phyloP scores from a whole-genome alignment of 2,888 invertebrate species.

The Serrognathus titanus region DNA sequence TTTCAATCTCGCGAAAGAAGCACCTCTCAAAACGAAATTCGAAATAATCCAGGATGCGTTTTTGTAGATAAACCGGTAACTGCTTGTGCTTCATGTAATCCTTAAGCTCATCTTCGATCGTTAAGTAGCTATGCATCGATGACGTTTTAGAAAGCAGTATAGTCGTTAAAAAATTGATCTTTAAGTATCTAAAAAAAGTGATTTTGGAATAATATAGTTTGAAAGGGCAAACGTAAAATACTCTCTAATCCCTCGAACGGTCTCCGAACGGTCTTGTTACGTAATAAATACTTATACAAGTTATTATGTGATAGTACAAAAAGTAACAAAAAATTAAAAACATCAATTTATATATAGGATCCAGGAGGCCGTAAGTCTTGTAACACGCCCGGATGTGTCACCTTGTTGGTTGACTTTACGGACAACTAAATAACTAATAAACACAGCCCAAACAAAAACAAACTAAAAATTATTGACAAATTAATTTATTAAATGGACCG shows the following conservation, averaged over 20 bases:
- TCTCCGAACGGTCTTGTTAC: not conserved
- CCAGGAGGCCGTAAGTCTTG: not conserved
- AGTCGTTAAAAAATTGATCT: not conserved
- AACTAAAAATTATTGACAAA: no score
- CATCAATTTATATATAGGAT: not conserved
- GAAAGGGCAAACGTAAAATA: no score
- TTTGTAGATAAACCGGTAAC: slow-evolving; percentile 41
- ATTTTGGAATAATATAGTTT: no score
- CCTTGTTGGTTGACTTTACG: no score
- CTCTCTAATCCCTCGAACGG: no score
- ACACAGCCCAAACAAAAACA: no score
- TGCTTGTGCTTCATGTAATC: slow-evolving; percentile 49
- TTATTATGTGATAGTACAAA: not conserved
- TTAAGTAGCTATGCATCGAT: slow-evolving; percentile 34
- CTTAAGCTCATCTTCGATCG: slow-evolving; percentile 41
- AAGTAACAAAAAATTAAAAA: not conserved
- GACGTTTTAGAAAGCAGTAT: slow-evolving; percentile 16
- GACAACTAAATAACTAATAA: no score
- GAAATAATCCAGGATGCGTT: slow-evolving; percentile 42
- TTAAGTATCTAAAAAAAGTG: slow-evolving; percentile 5
- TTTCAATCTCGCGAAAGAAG: slow-evolving; percentile 44
- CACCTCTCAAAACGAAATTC: slow-evolving; percentile 45
- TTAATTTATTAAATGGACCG: no score
- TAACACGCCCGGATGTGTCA: no score
- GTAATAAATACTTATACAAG: not conserved